Evolutionary conservation across 1,140 invertebrate genomes (phyloP).

Genomic region (Aporrectodea caliginosa): DNA sequence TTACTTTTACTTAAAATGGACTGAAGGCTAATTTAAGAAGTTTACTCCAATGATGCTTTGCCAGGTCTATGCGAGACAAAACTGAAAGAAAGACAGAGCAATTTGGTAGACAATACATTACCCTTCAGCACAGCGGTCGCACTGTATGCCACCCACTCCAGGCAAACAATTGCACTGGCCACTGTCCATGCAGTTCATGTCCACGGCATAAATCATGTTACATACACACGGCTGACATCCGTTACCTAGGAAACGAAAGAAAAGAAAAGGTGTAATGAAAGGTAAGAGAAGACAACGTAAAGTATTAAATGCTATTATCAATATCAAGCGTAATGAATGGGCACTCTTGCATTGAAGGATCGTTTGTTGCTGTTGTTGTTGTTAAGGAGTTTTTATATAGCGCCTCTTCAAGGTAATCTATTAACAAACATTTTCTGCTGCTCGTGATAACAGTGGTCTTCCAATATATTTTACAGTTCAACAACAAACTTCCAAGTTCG

Average conservation of each 20-base stretch:
- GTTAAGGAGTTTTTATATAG: not conserved
- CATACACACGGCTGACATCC: constrained; percentile 87
- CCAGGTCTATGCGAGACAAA: too few species aligned
- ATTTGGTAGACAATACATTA: too few species aligned
- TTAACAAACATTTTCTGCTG: not conserved
- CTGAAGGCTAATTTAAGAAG: too few species aligned
- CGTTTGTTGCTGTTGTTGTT: too few species aligned
- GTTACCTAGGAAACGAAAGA: constrained; percentile 34
- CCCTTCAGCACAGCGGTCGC: constrained; percentile 63
- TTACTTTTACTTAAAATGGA: too few species aligned
- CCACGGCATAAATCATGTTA: constrained; percentile 67
- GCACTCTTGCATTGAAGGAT: not conserved
- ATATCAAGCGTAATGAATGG: not conserved
- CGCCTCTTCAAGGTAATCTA: too few species aligned
- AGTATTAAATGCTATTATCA: not conserved
- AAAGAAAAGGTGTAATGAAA: not conserved
- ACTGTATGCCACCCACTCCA: constrained; percentile 73
- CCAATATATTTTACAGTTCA: too few species aligned
- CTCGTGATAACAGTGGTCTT: too few species aligned
- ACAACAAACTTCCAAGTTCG: too few species aligned
- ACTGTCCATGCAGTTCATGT: constrained; percentile 65
- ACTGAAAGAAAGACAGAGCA: too few species aligned
- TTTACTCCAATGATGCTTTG: too few species aligned
- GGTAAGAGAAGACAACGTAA: not conserved
- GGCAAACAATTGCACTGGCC: constrained; percentile 76